phyloP scores from a whole-genome alignment of 2,888 invertebrate genomes.

The Agonopterix alstromeriana region DNA sequence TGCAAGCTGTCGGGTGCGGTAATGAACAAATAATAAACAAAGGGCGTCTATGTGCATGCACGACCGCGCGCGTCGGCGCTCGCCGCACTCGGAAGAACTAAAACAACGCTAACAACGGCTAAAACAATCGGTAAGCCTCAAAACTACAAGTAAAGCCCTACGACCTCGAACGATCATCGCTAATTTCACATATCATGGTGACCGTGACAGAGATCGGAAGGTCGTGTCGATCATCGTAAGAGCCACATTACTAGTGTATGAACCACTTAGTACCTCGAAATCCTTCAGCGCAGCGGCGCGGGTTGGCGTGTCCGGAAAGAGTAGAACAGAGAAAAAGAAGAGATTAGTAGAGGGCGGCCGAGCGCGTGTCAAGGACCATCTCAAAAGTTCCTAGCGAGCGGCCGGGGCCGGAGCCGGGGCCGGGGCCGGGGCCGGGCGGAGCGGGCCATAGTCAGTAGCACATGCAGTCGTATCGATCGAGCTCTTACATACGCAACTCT shows the following conservation, averaged over 20 bases:
- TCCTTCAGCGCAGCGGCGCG: constrained; percentile 84
- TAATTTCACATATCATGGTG: constrained; percentile 52
- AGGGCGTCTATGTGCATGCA: constrained; percentile 75
- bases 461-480: constrained; percentile 51
- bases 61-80: constrained; percentile 69
- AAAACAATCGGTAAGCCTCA: constrained; percentile 78
- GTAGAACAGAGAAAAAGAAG: constrained; percentile 82
- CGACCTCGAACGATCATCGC: constrained; percentile 73
- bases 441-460: constrained; percentile 31
- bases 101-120: constrained; percentile 76
- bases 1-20: constrained; percentile 74
- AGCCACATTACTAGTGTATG: constrained; percentile 71
- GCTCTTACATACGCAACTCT: constrained; percentile 36
- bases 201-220: constrained; percentile 58
- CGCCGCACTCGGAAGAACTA: constrained; percentile 73
- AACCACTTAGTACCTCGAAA: constrained; percentile 87
- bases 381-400: constrained; percentile 89
- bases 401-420: constrained; percentile 15
- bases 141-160: constrained; percentile 78
- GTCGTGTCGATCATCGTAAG: constrained; percentile 66
- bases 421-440: constrained; percentile 14
- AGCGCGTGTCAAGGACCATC: constrained; percentile 88
- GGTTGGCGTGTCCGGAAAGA: constrained; percentile 83
- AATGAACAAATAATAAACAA: constrained; percentile 72
- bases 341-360: constrained; percentile 78